Base-by-base conservation (phyloP, 1,140 invertebrate genomes). In the Euschistus heros region DNA sequence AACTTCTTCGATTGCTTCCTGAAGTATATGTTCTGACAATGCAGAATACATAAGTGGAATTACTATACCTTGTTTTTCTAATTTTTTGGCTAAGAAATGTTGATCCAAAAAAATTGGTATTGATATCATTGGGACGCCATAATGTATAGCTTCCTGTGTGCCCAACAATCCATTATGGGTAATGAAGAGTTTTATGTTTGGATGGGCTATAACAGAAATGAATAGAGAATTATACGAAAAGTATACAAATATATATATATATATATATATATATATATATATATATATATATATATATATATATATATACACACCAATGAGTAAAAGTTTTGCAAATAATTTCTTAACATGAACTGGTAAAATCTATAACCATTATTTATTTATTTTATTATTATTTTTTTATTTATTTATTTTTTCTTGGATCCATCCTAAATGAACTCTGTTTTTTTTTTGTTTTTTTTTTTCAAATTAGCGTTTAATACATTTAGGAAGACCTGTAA, bases 31-130 rank as follows among this genome's bases (percentile, higher is more conserved):
- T 26, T 54, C 24, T 6, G 18, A 22, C 15, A 54, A 54, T 6
- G 8, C n/a, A 7, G 50, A 5, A 26, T 54, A 54, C 15, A 7
- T 8, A 10, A 54, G n/a, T 20, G 1, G 3, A 5, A 57, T 55
- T 14, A 62, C 50, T 17, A 68, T 37, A 20, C 63, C 65, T 3
- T n/a, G 22, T 22, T 46, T 37, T 10, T 55, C 42, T n/a, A 61
- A 15, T 46, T 54, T 67, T 27, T 30, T 27, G 27, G 64, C 42
- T 52, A 62, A 60, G 33, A n/a, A 57, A 63, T 66, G 2, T 61
- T 76, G 75, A 68, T 81, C 80, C 17, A 72, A 69, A 42, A 74
- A 73, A 30, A 81, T 71, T 6, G 80, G 80, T 10, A 81, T 70
- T 3, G 73, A 75, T 26, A 81, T 66, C 10, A 80, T 68, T 0